These are phyloP conservation scores for Hedya salicella DNA, from an alignment of 2,888 invertebrate genomes.

Conservation along the genomic window DNA sequence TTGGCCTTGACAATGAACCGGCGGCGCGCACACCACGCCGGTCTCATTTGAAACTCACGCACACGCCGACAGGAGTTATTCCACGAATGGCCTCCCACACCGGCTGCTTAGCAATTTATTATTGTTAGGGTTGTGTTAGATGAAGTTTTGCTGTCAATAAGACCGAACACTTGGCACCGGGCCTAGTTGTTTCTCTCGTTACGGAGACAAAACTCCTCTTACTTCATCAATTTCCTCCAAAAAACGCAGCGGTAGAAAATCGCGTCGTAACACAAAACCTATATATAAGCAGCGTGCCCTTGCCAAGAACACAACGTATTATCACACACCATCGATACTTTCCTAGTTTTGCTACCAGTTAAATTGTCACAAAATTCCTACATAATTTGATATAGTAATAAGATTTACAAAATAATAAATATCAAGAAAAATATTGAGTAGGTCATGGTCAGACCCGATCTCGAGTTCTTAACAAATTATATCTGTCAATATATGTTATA, in stretches of 20 bases:
- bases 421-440: neutral
- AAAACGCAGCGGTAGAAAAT: too few species aligned
- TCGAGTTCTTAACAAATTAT: neutral
- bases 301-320: too few species aligned
- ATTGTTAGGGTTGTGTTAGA: slow-evolving; percentile 64
- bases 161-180: neutral
- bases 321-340: too few species aligned
- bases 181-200: neutral
- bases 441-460: neutral
- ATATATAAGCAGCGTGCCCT: too few species aligned
- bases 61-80: slow-evolving; percentile 66
- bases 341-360: too few species aligned
- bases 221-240: neutral
- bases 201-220: neutral
- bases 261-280: too few species aligned
- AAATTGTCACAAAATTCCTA: too few species aligned
- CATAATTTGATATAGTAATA: neutral
- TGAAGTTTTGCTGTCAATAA: slow-evolving; percentile 13
- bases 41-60: slow-evolving; percentile 69
- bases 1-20: slow-evolving; percentile 84
- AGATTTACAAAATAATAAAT: too few species aligned
- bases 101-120: slow-evolving; percentile 58
- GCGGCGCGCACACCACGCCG: slow-evolving; percentile 74
- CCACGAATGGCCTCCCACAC: slow-evolving; percentile 70
- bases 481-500: neutral